Evolutionary conservation across 1,140 invertebrate species (phyloP), one percentile per base, ranked within the genome.

Genomic region (Musca vetustissima): DNA sequence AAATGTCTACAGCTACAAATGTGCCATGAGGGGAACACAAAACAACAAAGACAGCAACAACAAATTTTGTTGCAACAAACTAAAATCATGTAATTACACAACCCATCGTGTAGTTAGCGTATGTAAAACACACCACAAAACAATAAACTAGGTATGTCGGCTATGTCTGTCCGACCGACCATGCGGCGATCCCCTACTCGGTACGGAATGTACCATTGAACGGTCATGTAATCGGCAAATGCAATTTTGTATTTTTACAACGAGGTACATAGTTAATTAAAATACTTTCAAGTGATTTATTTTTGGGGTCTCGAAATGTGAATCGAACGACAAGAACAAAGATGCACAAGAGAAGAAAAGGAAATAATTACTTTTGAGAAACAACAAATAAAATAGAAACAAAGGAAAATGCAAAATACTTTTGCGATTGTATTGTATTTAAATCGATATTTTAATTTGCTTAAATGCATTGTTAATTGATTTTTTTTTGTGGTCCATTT

Each of bases 211-310:
- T 43, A 43, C 36, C 36, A 43, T 43, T 43, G 36, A 43, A 43
- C 36, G 36, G 36, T 43, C 36, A 43, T 43, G 36, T 43, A 43
- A 43, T 43, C 36, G 36, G 36, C 36, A 43, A 43, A 43, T 61
- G 28, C 36, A 36, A 43, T 61, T 61, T 61, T 61, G 57, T 43
- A 61, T 36, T 43, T 43, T 7, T 43, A 43, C 36, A 43, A 43
- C 49, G 49, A 52, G 17, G 28, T n/a, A 61, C 57, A 19, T 9
- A 36, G 57, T 61, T 61, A 61, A 61, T 61, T 61, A 61, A 61
- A 61, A 61, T 61, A 61, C 36, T 36, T 61, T 11, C 57, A 61
- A 61, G 57, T 61, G 57, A 61, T 61, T 61, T 61, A 61, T 61
- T 43, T 61, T 61, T 43, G 15, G 57, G 28, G 28, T 61, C 17